A percentile compares a stretch with the other conserved stretches of the same genome.
These are phyloP conservation scores for Aphaenogaster rudis DNA, from an alignment of 1,140 invertebrate species.

Conservation along the genomic window DNA sequence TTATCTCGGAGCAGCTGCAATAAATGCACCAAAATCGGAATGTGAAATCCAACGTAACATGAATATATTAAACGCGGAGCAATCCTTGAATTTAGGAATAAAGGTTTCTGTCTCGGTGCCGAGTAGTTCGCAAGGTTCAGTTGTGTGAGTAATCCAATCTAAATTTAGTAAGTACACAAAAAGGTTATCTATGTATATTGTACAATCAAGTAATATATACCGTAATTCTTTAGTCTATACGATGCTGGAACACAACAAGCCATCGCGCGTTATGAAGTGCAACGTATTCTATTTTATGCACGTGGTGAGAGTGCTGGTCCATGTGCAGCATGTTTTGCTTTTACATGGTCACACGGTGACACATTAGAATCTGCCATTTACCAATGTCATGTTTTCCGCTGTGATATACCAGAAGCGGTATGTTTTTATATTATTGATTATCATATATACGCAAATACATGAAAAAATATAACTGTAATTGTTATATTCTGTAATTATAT, in stretches of 20 bases:
- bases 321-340: slow-evolving; percentile 97
- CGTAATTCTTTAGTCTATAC: slow-evolving; percentile 91
- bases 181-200: not conserved
- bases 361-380: slow-evolving; percentile 96
- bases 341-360: slow-evolving; percentile 98
- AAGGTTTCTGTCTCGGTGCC: slow-evolving; percentile 97
- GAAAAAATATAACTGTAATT: not conserved
- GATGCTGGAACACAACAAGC: slow-evolving; percentile 94
- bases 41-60: slow-evolving; percentile 98
- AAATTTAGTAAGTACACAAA: not conserved
- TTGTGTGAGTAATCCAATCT: slow-evolving; percentile 89
- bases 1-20: slow-evolving; percentile 97
- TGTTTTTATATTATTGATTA: slow-evolving; percentile 86
- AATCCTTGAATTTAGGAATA: slow-evolving; percentile 90
- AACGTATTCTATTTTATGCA: slow-evolving; percentile 98
- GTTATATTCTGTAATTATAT: not conserved
- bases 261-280: slow-evolving; percentile 96
- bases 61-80: slow-evolving; percentile 94
- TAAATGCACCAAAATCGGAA: slow-evolving; percentile 97
- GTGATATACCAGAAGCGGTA: slow-evolving; percentile 99
- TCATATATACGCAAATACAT: slow-evolving; percentile 16
- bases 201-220: not conserved
- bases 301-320: slow-evolving; percentile 94
- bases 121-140: slow-evolving; percentile 94
- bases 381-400: slow-evolving; percentile 98